Evolutionary conservation across 2,888 invertebrate genomes (phyloP), one percentile per base, ranked within the genome.

Genomic region (Apamea anceps): DNA sequence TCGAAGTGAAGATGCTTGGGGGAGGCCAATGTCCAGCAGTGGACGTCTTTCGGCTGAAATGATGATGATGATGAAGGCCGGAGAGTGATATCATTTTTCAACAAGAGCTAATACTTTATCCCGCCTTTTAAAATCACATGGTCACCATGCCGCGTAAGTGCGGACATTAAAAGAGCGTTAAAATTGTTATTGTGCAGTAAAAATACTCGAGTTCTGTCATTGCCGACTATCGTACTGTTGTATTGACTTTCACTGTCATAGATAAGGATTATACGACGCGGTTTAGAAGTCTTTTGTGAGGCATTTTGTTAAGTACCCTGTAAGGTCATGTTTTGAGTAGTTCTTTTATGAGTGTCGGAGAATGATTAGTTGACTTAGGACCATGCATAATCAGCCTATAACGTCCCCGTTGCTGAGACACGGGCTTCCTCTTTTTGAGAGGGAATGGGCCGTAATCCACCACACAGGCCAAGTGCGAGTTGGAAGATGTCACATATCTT

Each of bases 101-200:
- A 51, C 10, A 42, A 32, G 18, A 37, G 2, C 2, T 2, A 32
- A 18, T 0, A 37, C 4, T 28, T 28, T 28, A 51, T 67, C 66
- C 42, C 5, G 1, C 1, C 0, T 48, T 28, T 32, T 0, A 28
- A 45, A 54, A 51, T 12, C 13, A 0, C 51, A 71, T 85, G 75
- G 89, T 45, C 67, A 84, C 79, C 66, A 1, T 51, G 74, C 54
- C 3, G 15, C 51, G 76, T 84, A 82, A 86, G 81, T 85, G 72
- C 73, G 21, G 63, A 73, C 85, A 74, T 88, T 85, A 88, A 88
- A 87, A 81, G 62, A 67, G 62, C 82, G 76, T 87, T 57, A 75
- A 89, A 90, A 86, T 88, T 82, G 82, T 86, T 85, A 86, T 77
- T 77, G 73, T 60, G 77, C 70, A 32, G 68, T 87, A 85, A 87